Evolutionary conservation across 2,888 invertebrate genomes (phyloP), one percentile per base, ranked within the genome.

Genomic region (Drosophila merina): DNA sequence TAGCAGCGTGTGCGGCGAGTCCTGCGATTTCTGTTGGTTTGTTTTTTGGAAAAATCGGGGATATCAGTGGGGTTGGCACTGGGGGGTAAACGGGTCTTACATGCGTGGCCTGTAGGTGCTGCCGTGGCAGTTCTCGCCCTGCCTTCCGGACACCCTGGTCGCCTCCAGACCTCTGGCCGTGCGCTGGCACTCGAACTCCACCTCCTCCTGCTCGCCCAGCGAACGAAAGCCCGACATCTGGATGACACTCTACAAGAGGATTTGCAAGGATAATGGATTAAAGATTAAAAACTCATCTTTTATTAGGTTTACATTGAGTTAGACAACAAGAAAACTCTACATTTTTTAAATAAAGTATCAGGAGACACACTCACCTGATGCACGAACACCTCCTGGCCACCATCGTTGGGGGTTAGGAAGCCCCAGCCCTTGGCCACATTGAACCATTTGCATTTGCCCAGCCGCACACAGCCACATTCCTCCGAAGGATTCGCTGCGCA

Each of bases 371-470:
- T 66, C 93, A 97, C 97, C 95, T 98, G 98, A 93, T 98, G 97
- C 67, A 98, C 97, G 91, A 98, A 98, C 72, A 98, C 97, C 91
- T 98, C 98, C 91, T 96, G 96, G 7, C 96, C 95, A 47, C 96
- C 96, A 91, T 97, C 97, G 88, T 96, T 95, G 48, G 97, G 97
- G 73, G 97, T 97, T 90, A 98, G 95, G 92, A 98, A 98, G 73
- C 98, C 98, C 96, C 97, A 98, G 71, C 97, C 97, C 92, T 98
- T 98, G 82, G 96, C 96, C 74, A 97, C 97, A 92, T 98, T 98
- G 93, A 97, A 98, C 98, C 98, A 98, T 93, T 98, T 98, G 93
- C 97, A 97, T 91, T 95, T 94, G 68, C 97, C 97, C 89, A 94
- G 93, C 76, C 96, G 93, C 84, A 94, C 93, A 83, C 94, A 89